Conservation (phyloP, 2,888 invertebrate species). For the Atethmia centrago region DNA sequence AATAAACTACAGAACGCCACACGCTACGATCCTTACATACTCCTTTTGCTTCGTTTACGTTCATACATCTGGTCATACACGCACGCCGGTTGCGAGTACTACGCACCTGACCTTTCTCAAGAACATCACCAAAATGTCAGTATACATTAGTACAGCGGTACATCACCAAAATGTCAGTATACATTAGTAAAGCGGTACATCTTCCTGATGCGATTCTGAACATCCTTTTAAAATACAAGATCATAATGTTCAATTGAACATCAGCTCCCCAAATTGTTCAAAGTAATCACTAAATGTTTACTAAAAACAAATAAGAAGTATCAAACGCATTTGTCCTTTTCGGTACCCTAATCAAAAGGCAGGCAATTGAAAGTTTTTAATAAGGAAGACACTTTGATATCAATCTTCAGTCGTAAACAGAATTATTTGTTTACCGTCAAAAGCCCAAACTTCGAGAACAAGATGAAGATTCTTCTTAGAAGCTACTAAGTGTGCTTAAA, state of each 20-base stretch:
- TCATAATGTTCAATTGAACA: not conserved
- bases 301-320: slow-evolving; percentile 16
- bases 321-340: slow-evolving; percentile 26
- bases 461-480: slow-evolving; percentile 24
- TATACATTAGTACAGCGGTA: no score
- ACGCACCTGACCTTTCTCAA: no score
- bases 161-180: no score
- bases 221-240: no score
- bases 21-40: no score
- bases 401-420: slow-evolving; percentile 22
- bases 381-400: slow-evolving; percentile 39
- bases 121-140: no score
- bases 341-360: slow-evolving; percentile 22
- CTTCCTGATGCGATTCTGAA: no score
- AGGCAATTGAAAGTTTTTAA: slow-evolving; percentile 39
- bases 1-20: no score
- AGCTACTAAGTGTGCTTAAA: slow-evolving; percentile 26
- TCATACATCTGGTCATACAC: no score
- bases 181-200: no score
- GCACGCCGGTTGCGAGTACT: no score
- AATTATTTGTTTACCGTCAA: slow-evolving; percentile 49
- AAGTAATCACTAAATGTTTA: slow-evolving; percentile 16
- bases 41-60: no score
- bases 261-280: not conserved
- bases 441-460: slow-evolving; percentile 22